These are phyloP conservation scores for Oligia strigilis DNA, from an alignment of 2,888 invertebrate species.

Conservation along the genomic window DNA sequence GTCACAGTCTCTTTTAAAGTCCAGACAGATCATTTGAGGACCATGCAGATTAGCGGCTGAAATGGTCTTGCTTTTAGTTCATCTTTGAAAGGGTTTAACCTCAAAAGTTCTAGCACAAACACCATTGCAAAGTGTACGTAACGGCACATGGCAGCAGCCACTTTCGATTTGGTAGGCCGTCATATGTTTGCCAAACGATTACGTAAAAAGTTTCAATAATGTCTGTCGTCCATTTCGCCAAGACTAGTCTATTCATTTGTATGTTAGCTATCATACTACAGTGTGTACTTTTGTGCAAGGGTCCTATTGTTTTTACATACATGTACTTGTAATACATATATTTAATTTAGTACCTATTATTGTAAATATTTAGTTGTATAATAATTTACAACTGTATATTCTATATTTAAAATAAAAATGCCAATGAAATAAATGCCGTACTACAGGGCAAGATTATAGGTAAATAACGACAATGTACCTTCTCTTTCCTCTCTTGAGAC, in stretches of 20 bases:
- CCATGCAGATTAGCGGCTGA: neutral
- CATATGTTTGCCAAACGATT: conserved; percentile 5
- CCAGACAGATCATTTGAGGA: neutral
- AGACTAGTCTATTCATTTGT: neutral
- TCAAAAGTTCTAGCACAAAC: neutral
- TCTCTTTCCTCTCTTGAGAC: conserved; percentile 92
- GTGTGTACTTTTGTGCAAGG: neutral
- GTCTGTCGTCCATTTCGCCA: neutral
- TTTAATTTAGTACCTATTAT: neutral
- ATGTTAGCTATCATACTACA: neutral
- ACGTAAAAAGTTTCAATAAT: neutral
- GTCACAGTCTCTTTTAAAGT: neutral
- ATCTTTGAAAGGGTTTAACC: neutral
- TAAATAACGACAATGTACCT: conserved; percentile 87
- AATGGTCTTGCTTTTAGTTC: neutral
- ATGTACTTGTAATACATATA: no score
- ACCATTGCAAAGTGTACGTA: neutral
- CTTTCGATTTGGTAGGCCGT: neutral
- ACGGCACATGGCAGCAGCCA: neutral
- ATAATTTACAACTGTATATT: neutral
- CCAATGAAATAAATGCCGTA: neutral
- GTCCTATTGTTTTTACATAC: neutral
- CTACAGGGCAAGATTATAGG: neutral
- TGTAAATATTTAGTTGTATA: neutral
- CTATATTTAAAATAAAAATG: neutral